Evolutionary conservation across 30 jellyfish, hydroid and myxozoan species (phyloP), one percentile per base, ranked within the genome.

Genomic region (Turritopsis rubra): DNA sequence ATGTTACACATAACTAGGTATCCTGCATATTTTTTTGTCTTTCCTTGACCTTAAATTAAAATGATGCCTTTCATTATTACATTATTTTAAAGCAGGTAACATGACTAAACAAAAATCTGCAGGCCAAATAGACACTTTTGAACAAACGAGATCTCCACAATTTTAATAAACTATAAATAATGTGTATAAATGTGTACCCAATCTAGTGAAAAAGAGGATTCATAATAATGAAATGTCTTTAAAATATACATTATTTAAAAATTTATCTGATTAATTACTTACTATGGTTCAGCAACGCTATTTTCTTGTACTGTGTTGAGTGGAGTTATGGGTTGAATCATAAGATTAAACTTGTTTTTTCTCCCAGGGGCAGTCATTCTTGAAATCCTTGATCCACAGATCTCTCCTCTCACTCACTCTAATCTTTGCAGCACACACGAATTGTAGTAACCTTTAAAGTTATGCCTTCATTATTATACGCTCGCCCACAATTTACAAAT

Each of bases 291-390:
- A 7, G 97, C 60, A 20, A 91, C 96, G 78, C 94, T 81, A 65
- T 91, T 87, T 74, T 91, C 97, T 81, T 91, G 94, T 19, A 91
- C 97, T 31, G 97, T 80, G 66, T 86, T 81, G 21, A 86, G 91
- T 80, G 87, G 28, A 17, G 66, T 77, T 22, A 53, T 24, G 52
- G 97, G 97, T 85, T 76, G 77, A 83, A 86, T 82, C 77, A 86
- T 90, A 52, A 90, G 77, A 85, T 88, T 90, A 68, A 90, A 89
- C 53, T 86, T 90, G 74, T 90, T 90, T 84, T 90, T 90, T 75
- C 93, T 83, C 74, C 96, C 95, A 0, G 89, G 28, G n/a, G 85
- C 85, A 30, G 72, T 28, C 72, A 28, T 77, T 68, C 28, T 68
- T n/a, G 77, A 68, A 41, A 13, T 41, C 60, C 60, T 41, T 41